Conservation (phyloP, 1,140 invertebrate species). For the Lordiphosa stackelbergi region DNA sequence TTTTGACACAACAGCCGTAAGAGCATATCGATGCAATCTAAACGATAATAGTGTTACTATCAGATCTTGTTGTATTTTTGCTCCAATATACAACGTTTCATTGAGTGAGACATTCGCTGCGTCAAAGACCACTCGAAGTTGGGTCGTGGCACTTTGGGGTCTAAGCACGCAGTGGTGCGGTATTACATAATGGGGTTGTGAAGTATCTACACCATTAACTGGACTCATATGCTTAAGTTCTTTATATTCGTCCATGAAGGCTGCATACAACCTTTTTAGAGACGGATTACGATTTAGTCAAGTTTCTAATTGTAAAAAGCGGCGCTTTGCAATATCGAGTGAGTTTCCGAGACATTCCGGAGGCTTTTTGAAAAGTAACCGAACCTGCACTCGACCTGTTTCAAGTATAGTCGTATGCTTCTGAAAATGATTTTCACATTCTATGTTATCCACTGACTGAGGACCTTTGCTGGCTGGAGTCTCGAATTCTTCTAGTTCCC, state of each 20-base stretch:
- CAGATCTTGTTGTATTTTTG: conserved; percentile 1
- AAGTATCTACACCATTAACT: background rate
- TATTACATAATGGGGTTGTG: background rate
- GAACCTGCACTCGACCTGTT: no score
- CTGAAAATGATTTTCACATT: conserved; percentile 8
- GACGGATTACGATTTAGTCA: no score
- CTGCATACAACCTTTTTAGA: no score
- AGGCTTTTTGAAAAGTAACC: no score
- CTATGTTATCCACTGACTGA: background rate
- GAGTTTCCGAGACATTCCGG: no score
- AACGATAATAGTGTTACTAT: background rate
- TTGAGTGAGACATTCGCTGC: background rate
- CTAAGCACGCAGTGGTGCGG: background rate
- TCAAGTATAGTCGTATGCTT: background rate
- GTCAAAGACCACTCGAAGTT: background rate
- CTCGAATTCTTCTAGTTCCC: no score
- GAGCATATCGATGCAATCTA: conserved; percentile 1
- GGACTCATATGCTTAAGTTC: background rate
- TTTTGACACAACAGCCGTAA: conserved; percentile 6
- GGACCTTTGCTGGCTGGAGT: no score
- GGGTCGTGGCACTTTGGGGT: background rate
- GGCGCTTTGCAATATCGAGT: no score
- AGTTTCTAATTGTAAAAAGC: background rate
- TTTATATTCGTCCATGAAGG: conserved; percentile 1
- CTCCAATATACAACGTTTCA: background rate